phyloP scores from a whole-genome alignment of 2,797 vertebrate species.

The Emydoidea blandingii region DNA sequence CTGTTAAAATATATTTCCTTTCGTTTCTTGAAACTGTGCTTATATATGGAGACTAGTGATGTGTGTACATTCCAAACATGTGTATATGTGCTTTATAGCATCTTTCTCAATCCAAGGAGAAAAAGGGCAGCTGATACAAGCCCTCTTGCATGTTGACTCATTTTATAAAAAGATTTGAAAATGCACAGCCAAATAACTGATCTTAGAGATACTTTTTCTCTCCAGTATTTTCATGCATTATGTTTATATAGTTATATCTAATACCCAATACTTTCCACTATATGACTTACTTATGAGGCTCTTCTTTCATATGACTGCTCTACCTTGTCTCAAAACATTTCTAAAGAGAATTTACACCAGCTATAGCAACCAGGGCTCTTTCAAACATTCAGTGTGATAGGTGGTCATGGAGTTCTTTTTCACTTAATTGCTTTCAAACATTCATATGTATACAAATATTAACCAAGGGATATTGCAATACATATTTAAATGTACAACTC shows the following conservation, averaged over 20 bases:
- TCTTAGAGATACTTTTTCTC: not conserved
- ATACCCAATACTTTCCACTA: not conserved
- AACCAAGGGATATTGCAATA: not conserved
- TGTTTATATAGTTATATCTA: not conserved
- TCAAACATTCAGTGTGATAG: not conserved
- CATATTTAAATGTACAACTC: not conserved
- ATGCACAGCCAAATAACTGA: not conserved
- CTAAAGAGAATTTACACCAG: not conserved
- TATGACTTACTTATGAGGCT: not conserved
- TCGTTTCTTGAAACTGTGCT: not conserved
- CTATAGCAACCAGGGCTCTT: not conserved
- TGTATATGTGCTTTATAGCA: fast-evolving
- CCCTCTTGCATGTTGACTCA: not conserved
- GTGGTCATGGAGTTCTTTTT: not conserved
- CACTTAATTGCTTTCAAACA: not conserved
- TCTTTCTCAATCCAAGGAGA: not conserved
- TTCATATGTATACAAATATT: not conserved
- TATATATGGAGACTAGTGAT: not conserved
- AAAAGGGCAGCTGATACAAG: not conserved
- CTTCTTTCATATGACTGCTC: not conserved
- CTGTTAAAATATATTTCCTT: not conserved
- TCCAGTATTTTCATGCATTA: not conserved
- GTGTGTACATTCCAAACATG: not conserved
- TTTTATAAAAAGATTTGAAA: not conserved
- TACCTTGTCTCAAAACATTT: not conserved